phyloP scores from a whole-genome alignment of 1,140 invertebrate species.

The Semibalanus balanoides region DNA sequence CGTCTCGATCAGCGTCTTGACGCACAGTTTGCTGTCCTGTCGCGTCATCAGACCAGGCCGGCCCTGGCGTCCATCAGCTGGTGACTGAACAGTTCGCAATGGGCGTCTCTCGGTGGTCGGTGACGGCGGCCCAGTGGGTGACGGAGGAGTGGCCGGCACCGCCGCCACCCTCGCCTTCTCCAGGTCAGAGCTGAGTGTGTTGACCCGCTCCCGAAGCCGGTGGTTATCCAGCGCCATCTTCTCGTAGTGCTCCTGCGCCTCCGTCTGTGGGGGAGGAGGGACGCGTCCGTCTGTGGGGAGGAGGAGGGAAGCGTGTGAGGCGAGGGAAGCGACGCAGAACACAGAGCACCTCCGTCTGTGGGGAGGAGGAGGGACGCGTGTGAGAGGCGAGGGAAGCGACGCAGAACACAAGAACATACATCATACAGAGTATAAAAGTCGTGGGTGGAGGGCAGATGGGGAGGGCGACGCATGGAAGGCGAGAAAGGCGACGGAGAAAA shows the following conservation, averaged over 20 bases:
- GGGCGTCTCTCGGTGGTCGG: neutral
- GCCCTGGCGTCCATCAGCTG: conserved; percentile 6
- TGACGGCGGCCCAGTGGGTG: neutral
- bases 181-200: conserved; percentile 53
- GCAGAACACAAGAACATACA: too few species aligned
- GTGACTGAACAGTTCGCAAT: neutral
- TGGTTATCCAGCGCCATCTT: conserved; percentile 67
- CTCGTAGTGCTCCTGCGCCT: conserved; percentile 65
- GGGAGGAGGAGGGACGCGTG: too few species aligned
- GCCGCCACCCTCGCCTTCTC: conserved; percentile 43
- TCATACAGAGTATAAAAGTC: too few species aligned
- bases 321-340: too few species aligned
- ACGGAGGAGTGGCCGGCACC: conserved; percentile 10
- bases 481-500: too few species aligned
- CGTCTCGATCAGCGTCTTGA: conserved; percentile 75
- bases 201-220: conserved; percentile 47
- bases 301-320: too few species aligned
- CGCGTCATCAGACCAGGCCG: conserved; percentile 41
- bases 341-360: too few species aligned
- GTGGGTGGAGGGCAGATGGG: too few species aligned
- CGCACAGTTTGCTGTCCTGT: conserved; percentile 64
- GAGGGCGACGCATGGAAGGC: too few species aligned
- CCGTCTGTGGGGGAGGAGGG: conserved; percentile 33
- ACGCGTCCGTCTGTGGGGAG: neutral
- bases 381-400: too few species aligned